Percentiles rank a stretch among this genome's conserved stretches.
Conservation (phyloP, 2,888 invertebrate species). For the Drosophila trichaetosa region DNA sequence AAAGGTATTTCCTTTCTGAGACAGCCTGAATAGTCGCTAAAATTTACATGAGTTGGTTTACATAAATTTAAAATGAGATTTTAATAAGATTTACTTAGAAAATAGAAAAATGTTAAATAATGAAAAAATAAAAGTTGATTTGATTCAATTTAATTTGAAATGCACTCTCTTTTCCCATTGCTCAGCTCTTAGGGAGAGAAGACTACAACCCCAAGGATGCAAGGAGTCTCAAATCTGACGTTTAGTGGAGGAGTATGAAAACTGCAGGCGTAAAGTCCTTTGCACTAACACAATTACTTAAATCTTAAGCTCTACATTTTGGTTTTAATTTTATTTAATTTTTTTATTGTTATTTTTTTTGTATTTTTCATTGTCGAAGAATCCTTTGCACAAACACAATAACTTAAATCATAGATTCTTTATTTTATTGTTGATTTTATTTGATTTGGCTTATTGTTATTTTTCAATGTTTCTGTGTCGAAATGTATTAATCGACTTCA, state of each 20-base stretch:
- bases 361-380: not conserved
- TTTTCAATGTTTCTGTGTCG: not conserved
- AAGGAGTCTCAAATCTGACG: not conserved
- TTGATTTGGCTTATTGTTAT: not conserved
- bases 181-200: not conserved
- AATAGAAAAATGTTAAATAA: not conserved
- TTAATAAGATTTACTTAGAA: not conserved
- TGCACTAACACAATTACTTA: not conserved
- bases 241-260: not conserved
- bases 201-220: not conserved
- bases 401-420: not conserved
- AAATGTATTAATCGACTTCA: not conserved
- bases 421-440: not conserved
- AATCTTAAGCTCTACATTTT: not conserved
- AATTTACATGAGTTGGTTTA: not conserved
- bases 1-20: not conserved
- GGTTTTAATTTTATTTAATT: not conserved
- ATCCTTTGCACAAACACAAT: not conserved
- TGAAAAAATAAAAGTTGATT: not conserved
- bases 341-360: not conserved
- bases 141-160: not conserved
- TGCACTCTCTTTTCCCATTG: not conserved
- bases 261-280: not conserved
- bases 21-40: not conserved
- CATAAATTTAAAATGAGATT: not conserved